Conservation (phyloP, 2,888 invertebrate genomes). For the Villa cingulata region DNA sequence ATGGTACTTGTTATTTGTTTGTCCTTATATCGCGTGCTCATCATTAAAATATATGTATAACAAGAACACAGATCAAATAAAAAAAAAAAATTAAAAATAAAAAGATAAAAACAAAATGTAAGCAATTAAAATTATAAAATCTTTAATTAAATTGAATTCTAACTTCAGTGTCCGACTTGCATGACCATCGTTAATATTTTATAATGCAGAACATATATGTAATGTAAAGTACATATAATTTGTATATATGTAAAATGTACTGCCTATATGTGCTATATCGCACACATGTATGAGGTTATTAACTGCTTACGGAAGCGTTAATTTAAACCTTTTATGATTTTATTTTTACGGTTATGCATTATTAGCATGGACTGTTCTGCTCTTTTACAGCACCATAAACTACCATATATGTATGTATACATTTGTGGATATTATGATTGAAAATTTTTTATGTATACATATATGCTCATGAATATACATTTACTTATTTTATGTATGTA, state of each 20-base stretch:
- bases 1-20: no score
- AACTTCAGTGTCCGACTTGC: background rate
- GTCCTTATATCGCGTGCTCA: background rate
- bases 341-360: background rate
- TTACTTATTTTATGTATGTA: no score
- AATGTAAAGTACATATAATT: background rate
- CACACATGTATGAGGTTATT: background rate
- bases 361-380: no score
- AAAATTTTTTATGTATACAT: no score
- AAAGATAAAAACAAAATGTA: background rate
- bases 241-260: background rate
- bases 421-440: no score
- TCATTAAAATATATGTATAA: background rate
- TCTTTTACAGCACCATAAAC: no score
- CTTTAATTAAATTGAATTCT: background rate
- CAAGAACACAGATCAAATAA: background rate
- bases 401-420: no score
- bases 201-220: background rate
- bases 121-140: background rate
- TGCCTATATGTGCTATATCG: no score
- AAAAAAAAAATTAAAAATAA: no score
- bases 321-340: conserved; percentile 2
- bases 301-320: conserved; percentile 9
- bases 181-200: background rate
- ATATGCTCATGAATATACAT: no score